Conservation (phyloP, 2,888 invertebrate genomes). For the Tachina lurida region DNA sequence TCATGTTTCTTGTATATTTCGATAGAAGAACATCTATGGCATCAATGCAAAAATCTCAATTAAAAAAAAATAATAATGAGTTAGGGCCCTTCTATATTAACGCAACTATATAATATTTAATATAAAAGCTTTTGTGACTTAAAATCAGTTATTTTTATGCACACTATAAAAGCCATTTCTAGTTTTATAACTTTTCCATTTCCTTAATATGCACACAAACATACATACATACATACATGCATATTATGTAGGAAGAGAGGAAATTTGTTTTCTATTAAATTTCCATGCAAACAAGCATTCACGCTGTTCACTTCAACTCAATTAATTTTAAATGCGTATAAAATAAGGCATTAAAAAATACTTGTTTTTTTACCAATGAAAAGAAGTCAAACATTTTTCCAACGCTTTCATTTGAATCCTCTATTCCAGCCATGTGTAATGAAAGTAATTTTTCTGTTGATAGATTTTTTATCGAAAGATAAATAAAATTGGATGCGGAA, state of each 20-base stretch:
- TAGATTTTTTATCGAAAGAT: background rate
- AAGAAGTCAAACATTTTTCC: background rate
- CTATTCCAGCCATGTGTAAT: background rate
- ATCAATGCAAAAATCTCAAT: too few species aligned
- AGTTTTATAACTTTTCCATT: slow-evolving; percentile 19
- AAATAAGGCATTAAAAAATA: background rate
- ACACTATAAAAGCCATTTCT: background rate
- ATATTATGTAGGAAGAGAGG: background rate
- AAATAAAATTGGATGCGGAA: background rate
- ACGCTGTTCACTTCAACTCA: slow-evolving; percentile 23
- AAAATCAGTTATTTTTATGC: too few species aligned
- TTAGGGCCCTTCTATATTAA: too few species aligned
- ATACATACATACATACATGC: too few species aligned
- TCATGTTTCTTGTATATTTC: too few species aligned
- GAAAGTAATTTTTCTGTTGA: slow-evolving; percentile 13
- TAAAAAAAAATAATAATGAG: too few species aligned
- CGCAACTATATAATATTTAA: too few species aligned
- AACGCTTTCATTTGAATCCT: background rate
- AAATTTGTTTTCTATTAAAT: slow-evolving; percentile 14
- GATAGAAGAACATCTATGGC: too few species aligned
- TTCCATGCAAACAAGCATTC: background rate
- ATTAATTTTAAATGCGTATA: background rate
- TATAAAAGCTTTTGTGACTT: too few species aligned
- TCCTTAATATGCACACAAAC: background rate
- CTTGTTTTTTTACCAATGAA: background rate